Conservation (phyloP, 2,113 vertebrate species). For the Nesogale talazaci region DNA sequence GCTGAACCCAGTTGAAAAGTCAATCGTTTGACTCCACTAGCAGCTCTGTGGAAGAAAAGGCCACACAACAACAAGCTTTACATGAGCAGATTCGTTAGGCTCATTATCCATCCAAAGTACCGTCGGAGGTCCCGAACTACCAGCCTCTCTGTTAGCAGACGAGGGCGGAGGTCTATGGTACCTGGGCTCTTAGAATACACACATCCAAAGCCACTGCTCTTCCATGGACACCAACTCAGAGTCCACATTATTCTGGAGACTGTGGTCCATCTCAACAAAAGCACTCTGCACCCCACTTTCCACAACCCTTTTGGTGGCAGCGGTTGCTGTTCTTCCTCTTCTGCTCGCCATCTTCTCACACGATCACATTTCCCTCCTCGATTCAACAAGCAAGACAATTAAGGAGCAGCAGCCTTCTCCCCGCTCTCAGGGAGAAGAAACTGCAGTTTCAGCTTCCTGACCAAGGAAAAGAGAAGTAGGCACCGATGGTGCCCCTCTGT, state of each 20-base stretch:
- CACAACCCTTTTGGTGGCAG: background rate
- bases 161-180: background rate
- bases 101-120: no score
- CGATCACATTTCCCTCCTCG: background rate
- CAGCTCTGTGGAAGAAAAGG: background rate
- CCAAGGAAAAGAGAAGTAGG: constrained; percentile 55
- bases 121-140: background rate
- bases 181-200: background rate
- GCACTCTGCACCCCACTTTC: constrained; percentile 22
- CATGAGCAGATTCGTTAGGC: no score
- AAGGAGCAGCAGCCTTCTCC: constrained; percentile 67
- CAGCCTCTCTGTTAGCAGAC: background rate
- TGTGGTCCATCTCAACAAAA: constrained; percentile 67
- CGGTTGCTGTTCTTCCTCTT: background rate
- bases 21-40: background rate
- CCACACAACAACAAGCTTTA: background rate
- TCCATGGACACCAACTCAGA: background rate
- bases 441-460: constrained; percentile 76
- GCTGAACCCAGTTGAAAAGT: background rate
- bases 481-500: background rate
- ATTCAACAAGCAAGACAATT: constrained; percentile 75
- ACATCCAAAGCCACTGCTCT: background rate
- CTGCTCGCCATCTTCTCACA: background rate
- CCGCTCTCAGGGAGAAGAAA: constrained; percentile 71
- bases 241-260: constrained; percentile 67